Percentiles rank a stretch among this genome's conserved stretches.
Evolutionary conservation across 64 coral and sea anemone species (phyloP).

Genomic region (Porites lutea): DNA sequence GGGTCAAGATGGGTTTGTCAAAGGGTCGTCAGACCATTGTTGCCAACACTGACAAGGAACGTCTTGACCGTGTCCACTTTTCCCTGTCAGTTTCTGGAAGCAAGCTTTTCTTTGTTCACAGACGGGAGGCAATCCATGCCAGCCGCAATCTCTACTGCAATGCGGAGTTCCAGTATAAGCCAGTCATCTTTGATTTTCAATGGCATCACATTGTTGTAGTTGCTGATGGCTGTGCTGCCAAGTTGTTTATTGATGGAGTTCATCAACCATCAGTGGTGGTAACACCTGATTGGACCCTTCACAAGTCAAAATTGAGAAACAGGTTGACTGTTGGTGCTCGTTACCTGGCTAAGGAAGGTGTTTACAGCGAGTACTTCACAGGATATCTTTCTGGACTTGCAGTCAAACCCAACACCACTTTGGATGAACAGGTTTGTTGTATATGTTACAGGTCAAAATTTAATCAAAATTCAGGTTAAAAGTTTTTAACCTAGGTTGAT

Average conservation of each 20-base stretch:
- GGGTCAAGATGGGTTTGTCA: conserved; percentile 51
- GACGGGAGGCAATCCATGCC: conserved; percentile 71
- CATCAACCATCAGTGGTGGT: conserved; percentile 22
- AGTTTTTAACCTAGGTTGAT: no score
- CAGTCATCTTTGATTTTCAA: conserved; percentile 68
- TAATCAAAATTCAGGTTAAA: no score
- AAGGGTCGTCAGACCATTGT: conserved; percentile 79
- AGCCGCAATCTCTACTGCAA: conserved; percentile 82
- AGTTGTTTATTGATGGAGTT: conserved; percentile 78
- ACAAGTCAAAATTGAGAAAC: conserved; percentile 76
- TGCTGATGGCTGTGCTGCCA: conserved; percentile 68
- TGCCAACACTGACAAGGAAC: conserved; percentile 73
- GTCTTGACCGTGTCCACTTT: conserved; percentile 85
- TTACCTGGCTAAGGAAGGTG: conserved; percentile 66
- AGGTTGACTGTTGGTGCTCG: conserved; percentile 70
- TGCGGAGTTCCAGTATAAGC: conserved; percentile 78
- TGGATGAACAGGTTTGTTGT: conserved; percentile 60
- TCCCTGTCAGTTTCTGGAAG: conserved; percentile 46
- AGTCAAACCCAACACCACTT: conserved; percentile 69
- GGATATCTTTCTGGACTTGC: conserved; percentile 81
- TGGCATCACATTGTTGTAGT: conserved; percentile 83
- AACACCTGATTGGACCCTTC: conserved; percentile 76
- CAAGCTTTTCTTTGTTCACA: conserved; percentile 71
- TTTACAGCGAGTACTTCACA: conserved; percentile 67
- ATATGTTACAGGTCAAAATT: no score